phyloP scores from a whole-genome alignment of 2,113 vertebrate species.

The Oenanthe melanoleuca region DNA sequence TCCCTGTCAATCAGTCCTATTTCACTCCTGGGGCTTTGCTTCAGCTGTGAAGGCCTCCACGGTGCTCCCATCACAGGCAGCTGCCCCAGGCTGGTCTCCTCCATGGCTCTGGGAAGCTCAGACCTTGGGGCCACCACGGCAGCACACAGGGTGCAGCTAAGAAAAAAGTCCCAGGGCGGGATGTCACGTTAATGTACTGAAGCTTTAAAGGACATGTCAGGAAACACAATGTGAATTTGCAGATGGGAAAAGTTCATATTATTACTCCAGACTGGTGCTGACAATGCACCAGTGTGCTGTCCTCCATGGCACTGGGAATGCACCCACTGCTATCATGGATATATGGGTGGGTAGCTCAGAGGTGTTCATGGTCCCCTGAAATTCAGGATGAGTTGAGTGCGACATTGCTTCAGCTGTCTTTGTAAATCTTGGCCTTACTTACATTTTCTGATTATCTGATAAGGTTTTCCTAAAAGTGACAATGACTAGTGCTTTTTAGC shows the following conservation, averaged over 20 bases:
- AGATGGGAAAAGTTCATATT: background rate
- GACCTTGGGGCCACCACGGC: rapidly evolving
- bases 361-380: rapidly evolving
- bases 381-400: background rate
- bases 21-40: background rate
- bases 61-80: rapidly evolving
- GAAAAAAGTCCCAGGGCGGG: background rate
- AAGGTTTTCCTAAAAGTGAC: background rate
- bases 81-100: background rate
- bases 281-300: background rate
- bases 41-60: background rate
- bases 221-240: background rate
- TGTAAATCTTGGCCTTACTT: background rate
- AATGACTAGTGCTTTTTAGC: background rate
- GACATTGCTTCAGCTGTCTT: background rate
- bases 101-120: background rate
- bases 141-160: background rate
- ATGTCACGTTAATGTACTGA: background rate
- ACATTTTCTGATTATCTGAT: background rate
- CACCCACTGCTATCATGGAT: background rate
- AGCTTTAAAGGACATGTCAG: background rate
- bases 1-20: background rate
- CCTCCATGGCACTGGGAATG: background rate
- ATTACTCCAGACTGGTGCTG: background rate
- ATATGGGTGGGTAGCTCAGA: background rate